Percentiles rank a stretch among this genome's conserved stretches.
phyloP scores from a whole-genome alignment of 2,113 vertebrate species.

The Ahaetulla prasina region DNA sequence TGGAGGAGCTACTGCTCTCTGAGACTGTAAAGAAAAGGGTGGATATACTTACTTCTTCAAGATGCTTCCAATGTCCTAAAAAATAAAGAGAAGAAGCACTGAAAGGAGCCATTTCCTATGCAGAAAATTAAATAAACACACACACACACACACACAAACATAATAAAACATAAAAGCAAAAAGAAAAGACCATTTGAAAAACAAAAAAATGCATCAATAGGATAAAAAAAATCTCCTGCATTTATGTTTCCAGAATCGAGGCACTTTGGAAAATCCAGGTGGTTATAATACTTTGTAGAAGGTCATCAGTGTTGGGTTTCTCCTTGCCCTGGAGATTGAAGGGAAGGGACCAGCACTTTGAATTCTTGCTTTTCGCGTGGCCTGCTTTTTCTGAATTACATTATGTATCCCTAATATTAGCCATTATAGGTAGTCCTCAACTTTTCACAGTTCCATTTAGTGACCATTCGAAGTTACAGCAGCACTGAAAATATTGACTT shows the following conservation, averaged over 20 bases:
- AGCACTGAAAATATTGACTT: too few relatives aligned
- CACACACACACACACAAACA: too few relatives aligned
- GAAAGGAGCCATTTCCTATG: background rate
- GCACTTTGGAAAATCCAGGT: background rate
- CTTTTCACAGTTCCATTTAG: too few relatives aligned
- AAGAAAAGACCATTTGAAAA: background rate
- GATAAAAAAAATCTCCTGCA: background rate
- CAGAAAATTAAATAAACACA: background rate
- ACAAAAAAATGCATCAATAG: background rate
- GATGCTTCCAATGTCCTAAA: background rate
- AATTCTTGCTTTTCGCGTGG: too few relatives aligned
- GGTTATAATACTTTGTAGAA: background rate
- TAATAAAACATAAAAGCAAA: background rate
- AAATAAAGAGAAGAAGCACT: background rate
- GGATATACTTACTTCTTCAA: background rate
- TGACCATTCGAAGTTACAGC: background rate
- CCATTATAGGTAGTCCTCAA: background rate
- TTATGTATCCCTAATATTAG: background rate
- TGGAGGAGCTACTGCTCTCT: background rate
- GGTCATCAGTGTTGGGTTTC: background rate
- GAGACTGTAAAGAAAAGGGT: background rate
- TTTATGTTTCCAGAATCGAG: background rate
- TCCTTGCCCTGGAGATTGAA: background rate
- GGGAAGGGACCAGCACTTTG: background rate
- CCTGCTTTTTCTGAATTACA: too few relatives aligned